Evolutionary conservation across 2,888 invertebrate genomes (phyloP).

Genomic region (Amphipyra tragopoginis): DNA sequence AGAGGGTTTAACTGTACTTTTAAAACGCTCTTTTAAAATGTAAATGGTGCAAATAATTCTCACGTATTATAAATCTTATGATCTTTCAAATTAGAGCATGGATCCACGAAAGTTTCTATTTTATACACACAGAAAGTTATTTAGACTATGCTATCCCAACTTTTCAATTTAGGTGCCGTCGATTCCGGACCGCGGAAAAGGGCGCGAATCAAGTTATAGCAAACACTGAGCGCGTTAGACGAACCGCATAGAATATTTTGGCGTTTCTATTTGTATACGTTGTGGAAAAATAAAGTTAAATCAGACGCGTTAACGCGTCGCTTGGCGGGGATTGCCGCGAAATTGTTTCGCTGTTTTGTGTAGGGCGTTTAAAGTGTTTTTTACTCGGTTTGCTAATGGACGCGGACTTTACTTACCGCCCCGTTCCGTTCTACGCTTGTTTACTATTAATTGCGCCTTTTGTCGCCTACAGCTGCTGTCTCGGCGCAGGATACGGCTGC

Average conservation of each 20-base stretch:
- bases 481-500: conserved; percentile 61
- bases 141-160: conserved; percentile 32
- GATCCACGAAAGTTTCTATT: conserved; percentile 18
- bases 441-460: conserved; percentile 87
- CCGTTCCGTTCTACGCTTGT: conserved; percentile 76
- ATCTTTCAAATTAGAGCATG: conserved; percentile 29
- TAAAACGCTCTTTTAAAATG: conserved; percentile 56
- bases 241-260: conserved; percentile 56
- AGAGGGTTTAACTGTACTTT: conserved; percentile 64
- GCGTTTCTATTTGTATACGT: conserved; percentile 63
- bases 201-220: conserved; percentile 55
- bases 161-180: conserved; percentile 51
- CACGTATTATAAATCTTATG: conserved; percentile 31
- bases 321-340: conserved; percentile 74
- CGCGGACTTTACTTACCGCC: conserved; percentile 77
- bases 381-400: conserved; percentile 77
- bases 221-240: conserved; percentile 54
- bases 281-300: conserved; percentile 78
- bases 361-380: conserved; percentile 70
- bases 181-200: conserved; percentile 32
- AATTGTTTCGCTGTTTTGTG: conserved; percentile 81
- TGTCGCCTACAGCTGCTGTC: conserved; percentile 80
- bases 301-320: conserved; percentile 80
- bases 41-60: conserved; percentile 45
- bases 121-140: conserved; percentile 16